phyloP scores from a whole-genome alignment of 2,797 vertebrate genomes.

The Margarornis squamiger region DNA sequence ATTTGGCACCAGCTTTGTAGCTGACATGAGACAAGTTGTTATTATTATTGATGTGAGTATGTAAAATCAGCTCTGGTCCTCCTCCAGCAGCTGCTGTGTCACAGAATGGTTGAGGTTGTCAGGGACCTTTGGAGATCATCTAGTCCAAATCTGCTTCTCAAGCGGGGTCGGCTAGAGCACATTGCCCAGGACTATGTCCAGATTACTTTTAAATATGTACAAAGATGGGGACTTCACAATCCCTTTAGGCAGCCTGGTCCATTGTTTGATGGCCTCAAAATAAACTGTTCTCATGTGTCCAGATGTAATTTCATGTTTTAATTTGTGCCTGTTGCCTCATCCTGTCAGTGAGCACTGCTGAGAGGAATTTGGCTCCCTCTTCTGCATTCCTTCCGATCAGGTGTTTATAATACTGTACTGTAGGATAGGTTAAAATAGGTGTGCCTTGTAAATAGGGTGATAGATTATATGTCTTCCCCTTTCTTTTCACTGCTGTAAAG shows the following conservation, averaged over 20 bases:
- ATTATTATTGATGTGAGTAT: not conserved
- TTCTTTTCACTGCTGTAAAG: not conserved
- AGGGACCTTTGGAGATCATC: not conserved
- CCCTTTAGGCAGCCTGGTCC: not conserved
- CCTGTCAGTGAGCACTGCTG: not conserved
- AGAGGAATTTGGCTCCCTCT: not conserved
- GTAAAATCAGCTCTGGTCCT: not conserved
- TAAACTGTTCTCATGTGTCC: not conserved
- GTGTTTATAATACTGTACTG: not conserved
- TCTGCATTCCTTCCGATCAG: not conserved
- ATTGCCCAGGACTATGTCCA: not conserved
- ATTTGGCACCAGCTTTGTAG: constrained; percentile 13
- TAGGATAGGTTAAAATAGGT: constrained; percentile 24
- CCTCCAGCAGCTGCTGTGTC: not conserved
- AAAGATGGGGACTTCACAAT: not conserved
- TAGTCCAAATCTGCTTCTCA: not conserved
- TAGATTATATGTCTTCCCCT: not conserved
- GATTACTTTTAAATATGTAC: not conserved
- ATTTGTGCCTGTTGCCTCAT: not conserved
- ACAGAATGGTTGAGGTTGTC: not conserved
- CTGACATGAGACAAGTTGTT: not conserved
- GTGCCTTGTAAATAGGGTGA: not conserved
- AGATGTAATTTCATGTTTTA: not conserved
- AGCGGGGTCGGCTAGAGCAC: not conserved
- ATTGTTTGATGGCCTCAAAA: not conserved